Conservation (phyloP, 2,113 vertebrate genomes). For the Neopipo cinnamomea region DNA sequence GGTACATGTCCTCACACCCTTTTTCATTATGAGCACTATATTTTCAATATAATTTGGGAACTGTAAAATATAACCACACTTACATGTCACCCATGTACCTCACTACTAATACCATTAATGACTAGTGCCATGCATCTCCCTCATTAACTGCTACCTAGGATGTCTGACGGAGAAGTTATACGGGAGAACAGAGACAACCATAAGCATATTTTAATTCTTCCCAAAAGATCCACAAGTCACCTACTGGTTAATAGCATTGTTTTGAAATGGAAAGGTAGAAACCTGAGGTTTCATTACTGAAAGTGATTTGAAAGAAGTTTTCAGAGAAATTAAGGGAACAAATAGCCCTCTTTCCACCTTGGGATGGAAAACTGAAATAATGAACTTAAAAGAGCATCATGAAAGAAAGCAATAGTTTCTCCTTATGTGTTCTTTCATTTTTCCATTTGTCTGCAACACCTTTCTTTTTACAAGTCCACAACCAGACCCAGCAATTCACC, state of each 20-base stretch:
- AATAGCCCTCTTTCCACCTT: neutral
- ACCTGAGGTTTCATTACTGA: neutral
- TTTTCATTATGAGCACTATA: neutral
- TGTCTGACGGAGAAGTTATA: neutral
- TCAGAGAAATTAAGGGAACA: neutral
- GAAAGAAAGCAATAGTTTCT: neutral
- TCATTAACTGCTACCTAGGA: neutral
- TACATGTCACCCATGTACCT: accelerated
- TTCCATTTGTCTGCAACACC: neutral
- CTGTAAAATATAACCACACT: neutral
- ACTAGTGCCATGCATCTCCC: neutral
- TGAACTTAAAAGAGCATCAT: neutral
- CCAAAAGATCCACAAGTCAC: neutral
- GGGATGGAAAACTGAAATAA: neutral
- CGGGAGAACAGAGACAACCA: neutral
- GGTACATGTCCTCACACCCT: neutral
- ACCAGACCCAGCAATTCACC: neutral
- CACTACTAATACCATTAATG: neutral
- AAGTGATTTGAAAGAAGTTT: neutral
- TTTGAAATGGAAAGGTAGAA: neutral
- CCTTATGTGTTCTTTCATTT: neutral
- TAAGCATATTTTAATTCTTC: neutral
- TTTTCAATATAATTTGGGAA: neutral
- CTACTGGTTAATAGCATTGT: neutral
- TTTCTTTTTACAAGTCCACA: neutral